Evolutionary conservation across 2,113 vertebrate species (phyloP).

Genomic region (Mola mola): DNA sequence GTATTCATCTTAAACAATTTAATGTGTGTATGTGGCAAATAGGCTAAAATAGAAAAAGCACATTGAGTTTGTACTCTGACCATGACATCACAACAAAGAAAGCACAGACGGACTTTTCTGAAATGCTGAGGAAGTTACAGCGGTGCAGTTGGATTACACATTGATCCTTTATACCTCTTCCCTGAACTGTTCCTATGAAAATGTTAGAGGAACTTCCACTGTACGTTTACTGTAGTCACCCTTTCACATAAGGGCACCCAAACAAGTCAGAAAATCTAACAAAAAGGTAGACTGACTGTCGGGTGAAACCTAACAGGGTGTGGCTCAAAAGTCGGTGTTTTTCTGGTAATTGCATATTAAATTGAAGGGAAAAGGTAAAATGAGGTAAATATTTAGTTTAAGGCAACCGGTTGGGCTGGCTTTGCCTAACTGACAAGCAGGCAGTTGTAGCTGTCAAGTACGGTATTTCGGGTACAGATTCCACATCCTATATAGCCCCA

Average conservation of each 20-base stretch:
- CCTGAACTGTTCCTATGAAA: too few relatives aligned
- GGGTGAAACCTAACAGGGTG: background rate
- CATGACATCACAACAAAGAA: slow-evolving; percentile 57
- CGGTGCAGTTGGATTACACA: slow-evolving; percentile 8
- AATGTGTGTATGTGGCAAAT: slow-evolving; percentile 16
- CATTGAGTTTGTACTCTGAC: slow-evolving; percentile 5
- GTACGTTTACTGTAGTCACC: too few relatives aligned
- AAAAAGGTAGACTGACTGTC: too few relatives aligned
- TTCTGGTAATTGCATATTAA: slow-evolving; percentile 38
- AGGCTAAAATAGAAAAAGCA: slow-evolving; percentile 5
- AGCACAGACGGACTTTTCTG: slow-evolving; percentile 9
- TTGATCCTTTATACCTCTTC: background rate
- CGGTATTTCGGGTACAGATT: background rate
- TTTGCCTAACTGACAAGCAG: background rate
- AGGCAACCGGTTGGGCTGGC: background rate
- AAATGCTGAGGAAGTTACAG: slow-evolving; percentile 24
- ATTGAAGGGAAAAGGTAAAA: slow-evolving; percentile 42
- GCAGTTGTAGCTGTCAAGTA: background rate
- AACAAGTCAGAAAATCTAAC: too few relatives aligned
- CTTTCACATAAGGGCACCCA: too few relatives aligned
- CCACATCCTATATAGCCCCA: too few relatives aligned
- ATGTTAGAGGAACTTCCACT: too few relatives aligned
- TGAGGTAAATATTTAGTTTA: slow-evolving; percentile 55
- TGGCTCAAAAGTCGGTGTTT: slow-evolving; percentile 31
- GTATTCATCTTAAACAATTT: too few relatives aligned